Conservation (phyloP, 2,888 invertebrate genomes). For the Polia nebulosa region DNA sequence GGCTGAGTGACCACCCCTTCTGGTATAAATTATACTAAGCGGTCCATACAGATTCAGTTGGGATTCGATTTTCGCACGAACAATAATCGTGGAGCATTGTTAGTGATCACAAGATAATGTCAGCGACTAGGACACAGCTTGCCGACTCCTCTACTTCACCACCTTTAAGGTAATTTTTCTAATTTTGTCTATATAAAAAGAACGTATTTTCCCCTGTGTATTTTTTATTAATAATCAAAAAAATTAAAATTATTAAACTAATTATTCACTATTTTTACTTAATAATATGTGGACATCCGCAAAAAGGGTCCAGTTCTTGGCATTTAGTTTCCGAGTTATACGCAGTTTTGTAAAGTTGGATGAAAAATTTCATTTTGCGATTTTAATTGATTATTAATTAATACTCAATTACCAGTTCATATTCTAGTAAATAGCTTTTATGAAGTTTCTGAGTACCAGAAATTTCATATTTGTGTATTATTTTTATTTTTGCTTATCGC, state of each 20-base stretch:
- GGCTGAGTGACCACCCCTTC: slow-evolving; percentile 75
- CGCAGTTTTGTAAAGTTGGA: too few species aligned
- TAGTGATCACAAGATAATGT: slow-evolving; percentile 71
- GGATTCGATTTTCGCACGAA: slow-evolving; percentile 61
- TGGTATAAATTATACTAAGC: slow-evolving; percentile 80
- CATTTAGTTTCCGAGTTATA: too few species aligned
- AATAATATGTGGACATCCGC: too few species aligned
- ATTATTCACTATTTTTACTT: neutral
- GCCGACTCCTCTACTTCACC: slow-evolving; percentile 94
- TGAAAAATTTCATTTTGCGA: too few species aligned
- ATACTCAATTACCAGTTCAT: too few species aligned
- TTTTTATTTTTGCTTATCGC: too few species aligned
- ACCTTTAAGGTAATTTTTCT: slow-evolving; percentile 90
- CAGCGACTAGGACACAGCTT: slow-evolving; percentile 90
- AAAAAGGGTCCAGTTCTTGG: too few species aligned
- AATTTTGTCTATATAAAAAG: too few species aligned
- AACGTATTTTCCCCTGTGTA: neutral
- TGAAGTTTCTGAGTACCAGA: too few species aligned
- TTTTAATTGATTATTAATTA: too few species aligned
- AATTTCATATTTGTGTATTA: too few species aligned
- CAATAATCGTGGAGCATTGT: slow-evolving; percentile 32
- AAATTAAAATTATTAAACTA: neutral
- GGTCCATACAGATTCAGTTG: slow-evolving; percentile 72
- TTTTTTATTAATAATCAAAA: neutral
- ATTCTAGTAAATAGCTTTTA: too few species aligned